These are phyloP conservation scores for Cephus spinipes DNA, from an alignment of 2,888 invertebrate genomes.

Conservation along the genomic window DNA sequence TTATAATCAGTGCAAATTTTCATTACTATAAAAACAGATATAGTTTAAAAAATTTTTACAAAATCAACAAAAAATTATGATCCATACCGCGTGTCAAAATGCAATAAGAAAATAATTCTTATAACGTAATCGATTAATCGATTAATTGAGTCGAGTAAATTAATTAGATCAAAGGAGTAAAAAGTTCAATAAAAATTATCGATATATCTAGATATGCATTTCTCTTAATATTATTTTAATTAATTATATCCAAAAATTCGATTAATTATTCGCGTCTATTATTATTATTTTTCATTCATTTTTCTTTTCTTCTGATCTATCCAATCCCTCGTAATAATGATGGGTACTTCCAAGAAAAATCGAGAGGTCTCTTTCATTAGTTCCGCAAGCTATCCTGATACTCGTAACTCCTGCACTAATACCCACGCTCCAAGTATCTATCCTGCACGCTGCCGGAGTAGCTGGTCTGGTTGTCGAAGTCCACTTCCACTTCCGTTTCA, in stretches of 20 bases:
- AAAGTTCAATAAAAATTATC: too few species aligned
- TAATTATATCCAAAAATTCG: background rate
- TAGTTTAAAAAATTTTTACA: too few species aligned
- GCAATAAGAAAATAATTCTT: background rate
- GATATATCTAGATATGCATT: background rate
- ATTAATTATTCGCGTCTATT: background rate
- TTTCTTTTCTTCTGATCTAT: slow-evolving; percentile 7
- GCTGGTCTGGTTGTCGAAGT: slow-evolving; percentile 18
- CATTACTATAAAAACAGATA: background rate
- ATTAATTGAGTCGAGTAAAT: background rate
- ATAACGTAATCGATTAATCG: background rate
- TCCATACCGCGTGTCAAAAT: background rate
- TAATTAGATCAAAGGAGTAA: background rate
- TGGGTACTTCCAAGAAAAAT: background rate
- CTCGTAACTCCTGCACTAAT: background rate
- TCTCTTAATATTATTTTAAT: background rate
- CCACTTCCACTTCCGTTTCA: slow-evolving; percentile 38
- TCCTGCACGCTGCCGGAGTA: background rate
- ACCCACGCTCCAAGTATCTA: background rate
- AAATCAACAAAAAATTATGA: too few species aligned
- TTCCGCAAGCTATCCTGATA: slow-evolving; percentile 18
- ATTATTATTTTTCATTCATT: background rate
- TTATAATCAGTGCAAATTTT: too few species aligned
- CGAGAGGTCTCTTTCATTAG: slow-evolving; percentile 26
- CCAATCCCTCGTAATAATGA: slow-evolving; percentile 19